A percentile compares a stretch with the other conserved stretches of the same genome.
phyloP scores from a whole-genome alignment of 1,140 invertebrate species.

The Eupeodes corollae region DNA sequence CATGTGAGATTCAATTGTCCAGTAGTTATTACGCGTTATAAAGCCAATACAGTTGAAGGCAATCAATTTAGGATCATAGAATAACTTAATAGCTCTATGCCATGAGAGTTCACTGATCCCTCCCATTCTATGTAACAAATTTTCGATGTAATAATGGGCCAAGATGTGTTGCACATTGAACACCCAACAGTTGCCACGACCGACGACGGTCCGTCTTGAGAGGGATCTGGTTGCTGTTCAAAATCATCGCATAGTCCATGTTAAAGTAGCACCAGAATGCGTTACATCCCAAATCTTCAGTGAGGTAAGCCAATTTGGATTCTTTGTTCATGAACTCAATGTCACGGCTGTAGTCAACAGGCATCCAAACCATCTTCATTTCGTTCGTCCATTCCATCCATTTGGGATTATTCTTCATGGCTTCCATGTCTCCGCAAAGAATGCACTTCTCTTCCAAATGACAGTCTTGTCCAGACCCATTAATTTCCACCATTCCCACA shows the following conservation, averaged over 20 bases:
- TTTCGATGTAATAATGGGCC: constrained; percentile 53
- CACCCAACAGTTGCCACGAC: constrained; percentile 48
- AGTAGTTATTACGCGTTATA: constrained; percentile 47
- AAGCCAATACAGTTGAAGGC: constrained; percentile 51
- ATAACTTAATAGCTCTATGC: constrained; percentile 42
- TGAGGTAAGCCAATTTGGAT: constrained; percentile 56
- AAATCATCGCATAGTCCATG: constrained; percentile 52
- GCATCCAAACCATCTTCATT: constrained; percentile 25
- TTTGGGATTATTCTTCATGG: constrained; percentile 21
- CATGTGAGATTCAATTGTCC: constrained; percentile 46
- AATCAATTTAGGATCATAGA: constrained; percentile 49
- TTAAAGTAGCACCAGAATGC: constrained; percentile 59
- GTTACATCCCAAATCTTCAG: constrained; percentile 58
- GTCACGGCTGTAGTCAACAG: constrained; percentile 40
- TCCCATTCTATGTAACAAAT: constrained; percentile 47
- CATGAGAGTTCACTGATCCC: constrained; percentile 48
- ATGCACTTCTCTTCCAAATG: constrained; percentile 26
- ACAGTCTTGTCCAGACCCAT: constrained; percentile 31
- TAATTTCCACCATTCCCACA: constrained; percentile 35
- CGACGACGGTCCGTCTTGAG: constrained; percentile 43
- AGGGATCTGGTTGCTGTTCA: constrained; percentile 42
- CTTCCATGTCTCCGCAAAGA: constrained; percentile 25
- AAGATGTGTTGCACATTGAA: constrained; percentile 49
- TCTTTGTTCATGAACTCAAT: constrained; percentile 45
- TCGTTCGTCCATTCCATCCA: constrained; percentile 24